Evolutionary conservation across 2,113 vertebrate species (phyloP), one percentile per base, ranked within the genome.

Genomic region (Ondatra zibethicus): DNA sequence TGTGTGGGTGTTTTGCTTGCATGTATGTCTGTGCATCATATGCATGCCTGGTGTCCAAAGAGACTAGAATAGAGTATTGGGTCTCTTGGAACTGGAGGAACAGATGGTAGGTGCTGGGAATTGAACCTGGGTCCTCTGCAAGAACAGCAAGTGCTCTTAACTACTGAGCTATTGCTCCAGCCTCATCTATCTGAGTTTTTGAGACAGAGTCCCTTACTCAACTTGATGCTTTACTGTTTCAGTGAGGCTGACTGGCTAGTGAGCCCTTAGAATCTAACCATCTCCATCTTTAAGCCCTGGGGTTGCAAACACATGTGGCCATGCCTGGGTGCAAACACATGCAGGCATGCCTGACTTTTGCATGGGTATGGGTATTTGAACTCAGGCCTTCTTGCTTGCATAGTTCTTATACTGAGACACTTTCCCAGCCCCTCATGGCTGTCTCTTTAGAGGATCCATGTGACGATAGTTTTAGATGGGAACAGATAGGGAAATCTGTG

Each of bases 381-480:
- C 76, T 78, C 76, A 78, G 29, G 14, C 76, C 76, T 45, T 31
- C 76, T 50, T 50, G 45, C 39, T 29, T 45, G 3, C 42, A 14
- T 19, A 78, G 29, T 78, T 78, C 45, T 31, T 50, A 50, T 45
- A 29, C 42, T 7, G 42, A 77, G 42, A 77, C 42, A 31, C 45
- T 77, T 77, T 45, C 50, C 45, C 29, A 77, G 29, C 27, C 6
- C 45, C 75, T 31, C 14, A 50, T 47, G 75, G 75, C 14, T 92
- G 17, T 21, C 17, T 58, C 55, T 58, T 6, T 58, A 58, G 55
- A 17, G 55, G 55, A 58, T 72, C 19, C 39, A 0, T 68, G 19
- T 45, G 31, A 97, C 91, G 13, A 77, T 82, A 19, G 55, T 93
- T 92, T 96, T 61, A 90, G 70, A 50, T 72, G 77, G 27, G 27